These are phyloP conservation scores for Lepidochitona cinerea DNA, from an alignment of 2,888 invertebrate species.

Conservation along the genomic window DNA sequence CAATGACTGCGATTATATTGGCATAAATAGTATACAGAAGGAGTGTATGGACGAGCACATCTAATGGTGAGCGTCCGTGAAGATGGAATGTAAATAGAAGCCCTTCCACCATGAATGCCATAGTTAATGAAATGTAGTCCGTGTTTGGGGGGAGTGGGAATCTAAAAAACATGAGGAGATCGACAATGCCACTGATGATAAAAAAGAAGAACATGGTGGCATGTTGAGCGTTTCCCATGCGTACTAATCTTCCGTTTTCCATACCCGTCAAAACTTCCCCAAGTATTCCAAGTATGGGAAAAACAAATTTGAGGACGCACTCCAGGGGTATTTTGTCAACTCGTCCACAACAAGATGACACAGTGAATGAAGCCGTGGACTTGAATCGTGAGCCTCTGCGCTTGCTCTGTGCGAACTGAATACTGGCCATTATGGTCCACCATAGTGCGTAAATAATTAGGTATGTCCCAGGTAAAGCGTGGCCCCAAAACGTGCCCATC, in stretches of 20 bases:
- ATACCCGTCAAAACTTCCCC: conserved; percentile 69
- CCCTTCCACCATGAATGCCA: conserved; percentile 72
- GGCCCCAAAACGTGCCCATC: conserved; percentile 72
- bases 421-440: conserved; percentile 59
- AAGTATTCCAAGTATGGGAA: conserved; percentile 57
- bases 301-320: conserved; percentile 54
- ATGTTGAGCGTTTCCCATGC: conserved; percentile 72
- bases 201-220: conserved; percentile 74
- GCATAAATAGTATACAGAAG: conserved; percentile 70
- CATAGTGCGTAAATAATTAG: conserved; percentile 64
- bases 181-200: conserved; percentile 70
- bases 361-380: conserved; percentile 48
- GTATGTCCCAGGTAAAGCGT: conserved; percentile 72
- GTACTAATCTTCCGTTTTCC: conserved; percentile 62
- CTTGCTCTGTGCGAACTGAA: conserved; percentile 50
- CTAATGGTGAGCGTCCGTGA: conserved; percentile 69
- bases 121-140: conserved; percentile 69
- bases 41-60: conserved; percentile 71
- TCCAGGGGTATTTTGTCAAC: conserved; percentile 49
- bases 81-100: conserved; percentile 73
- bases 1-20: conserved; percentile 57
- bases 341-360: conserved; percentile 48
- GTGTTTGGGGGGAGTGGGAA: conserved; percentile 67
- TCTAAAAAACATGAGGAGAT: conserved; percentile 66
- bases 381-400: conserved; percentile 42